Base-by-base conservation (phyloP, 2,113 vertebrate species). In the Syngnathus scovelli region DNA sequence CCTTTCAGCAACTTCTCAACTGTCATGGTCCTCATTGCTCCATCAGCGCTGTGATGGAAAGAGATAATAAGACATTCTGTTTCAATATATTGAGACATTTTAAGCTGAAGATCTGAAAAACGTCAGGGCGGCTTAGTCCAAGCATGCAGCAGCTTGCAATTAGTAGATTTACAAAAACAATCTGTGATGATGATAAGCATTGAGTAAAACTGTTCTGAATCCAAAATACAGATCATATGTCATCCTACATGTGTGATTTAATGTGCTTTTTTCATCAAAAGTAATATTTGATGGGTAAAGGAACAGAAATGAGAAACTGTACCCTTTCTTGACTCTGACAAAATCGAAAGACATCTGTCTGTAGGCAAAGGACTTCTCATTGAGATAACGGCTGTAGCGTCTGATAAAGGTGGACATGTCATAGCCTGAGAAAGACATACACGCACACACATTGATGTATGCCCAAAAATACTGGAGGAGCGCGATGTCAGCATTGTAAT, bases 371-470 rank as follows among this genome's bases (percentile, higher is more conserved):
- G 97, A 95, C 83, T 99, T 99, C 89, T 98, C 96, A 76, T 99
- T 99, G 88, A 99, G 91, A 79, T 99, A 98, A 37, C 96, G 93
- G 86, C 96, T 95, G 90, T 98, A 99, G 64, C 97, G 92, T 72
- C 96, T 94, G 89, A 99, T 99, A 89, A 99, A 99, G 0, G 97
- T 98, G 79, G 97, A 99, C 96, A 98, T 98, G 87, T 98, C 96
- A 72, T 96, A 98, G 71, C 96, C 96, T 99, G 83, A 71, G 73
- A 72, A 78, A 38, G 44, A 85, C 64, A 54, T 16, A 49, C 18
- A 9, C 39, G 9, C 39, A 13, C 44, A 55, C 52, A 23, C 52
- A 55, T 27, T n/a, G 7, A 55, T 55, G 21, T 21, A 55, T 55
- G 9, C 21, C 23, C 52, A 27, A 55, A 18, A 27, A 55, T 48